Evolutionary conservation across 2,113 vertebrate genomes (phyloP), one percentile per base, ranked within the genome.

Genomic region (Pollachius pollachius): DNA sequence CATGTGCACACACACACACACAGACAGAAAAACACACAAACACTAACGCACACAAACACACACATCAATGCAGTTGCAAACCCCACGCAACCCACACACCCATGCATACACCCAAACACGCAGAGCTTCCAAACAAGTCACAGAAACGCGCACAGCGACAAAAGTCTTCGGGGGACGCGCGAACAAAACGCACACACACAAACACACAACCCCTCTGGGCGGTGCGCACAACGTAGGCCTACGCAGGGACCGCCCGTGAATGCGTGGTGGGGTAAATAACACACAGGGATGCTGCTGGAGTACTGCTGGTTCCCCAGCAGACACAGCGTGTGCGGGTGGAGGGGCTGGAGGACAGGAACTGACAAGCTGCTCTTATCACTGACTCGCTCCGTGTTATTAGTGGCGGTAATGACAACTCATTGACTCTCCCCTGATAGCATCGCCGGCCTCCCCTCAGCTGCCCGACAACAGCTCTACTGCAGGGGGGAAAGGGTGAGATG

Each of bases 341-440:
- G 37, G 12, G 41, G 41, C 9, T 9, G 41, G 41, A 13, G 41
- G 41, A 48, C 16, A 57, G 54, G 15, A 17, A 16, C 67, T 66
- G 64, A 65, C 68, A 82, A 71, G 76, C 67, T 8, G 3, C 54
- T 73, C 66, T 81, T 34, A 74, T 74, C 60, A 16, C 62, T 15
- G 27, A 64, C 30, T 52, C 56, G 6, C 62, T 76, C 74, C 75
- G 25, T 30, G 19, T 58, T 37, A 63, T 64, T 37, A 27, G 15
- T 54, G 64, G 19, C 64, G 7, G 5, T 52, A 12, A 41, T 66
- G 67, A 73, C 71, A 62, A 72, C 72, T 78, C 74, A 77, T 81
- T 71, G 76, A 79, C 76, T 82, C 72, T 68, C 12, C 1, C 15
- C 68, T 63, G 74, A 85, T 69, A 70, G 57, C 69, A 52, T 41